phyloP scores from a whole-genome alignment of 2,113 vertebrate species.

The Galeopterus variegatus region DNA sequence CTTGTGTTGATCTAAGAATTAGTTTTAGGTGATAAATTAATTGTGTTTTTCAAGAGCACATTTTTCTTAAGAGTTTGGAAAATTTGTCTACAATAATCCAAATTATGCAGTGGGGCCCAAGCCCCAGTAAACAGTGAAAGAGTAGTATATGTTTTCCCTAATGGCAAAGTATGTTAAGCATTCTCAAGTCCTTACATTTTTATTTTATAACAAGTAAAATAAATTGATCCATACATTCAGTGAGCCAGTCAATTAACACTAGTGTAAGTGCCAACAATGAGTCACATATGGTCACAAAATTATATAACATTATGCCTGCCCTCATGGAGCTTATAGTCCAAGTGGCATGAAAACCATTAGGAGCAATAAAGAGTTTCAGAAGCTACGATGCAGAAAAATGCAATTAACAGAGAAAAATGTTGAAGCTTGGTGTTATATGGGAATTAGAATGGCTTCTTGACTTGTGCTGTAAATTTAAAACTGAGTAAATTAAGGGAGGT shows the following conservation, averaged over 20 bases:
- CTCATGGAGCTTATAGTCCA: not conserved
- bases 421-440: not conserved
- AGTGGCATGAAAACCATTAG: not conserved
- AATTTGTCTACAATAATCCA: constrained; percentile 46
- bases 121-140: constrained; percentile 39
- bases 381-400: not conserved
- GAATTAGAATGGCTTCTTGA: not conserved
- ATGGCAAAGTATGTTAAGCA: not conserved
- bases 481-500: not conserved
- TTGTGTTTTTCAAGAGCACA: not conserved
- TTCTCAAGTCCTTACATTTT: constrained; percentile 51
- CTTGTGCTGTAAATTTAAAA: constrained; percentile 11
- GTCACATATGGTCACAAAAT: constrained; percentile 28
- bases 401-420: not conserved
- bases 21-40: constrained; percentile 66
- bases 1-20: constrained; percentile 48
- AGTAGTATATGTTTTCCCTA: constrained; percentile 40
- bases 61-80: constrained; percentile 61
- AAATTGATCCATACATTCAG: not conserved
- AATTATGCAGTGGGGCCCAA: not conserved
- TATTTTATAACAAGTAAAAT: constrained; percentile 59
- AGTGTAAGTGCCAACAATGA: not conserved
- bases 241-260: not conserved
- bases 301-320: not conserved
- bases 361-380: not conserved